Evolutionary conservation across 2,888 invertebrate species (phyloP).

Genomic region (Drosophila dives): DNA sequence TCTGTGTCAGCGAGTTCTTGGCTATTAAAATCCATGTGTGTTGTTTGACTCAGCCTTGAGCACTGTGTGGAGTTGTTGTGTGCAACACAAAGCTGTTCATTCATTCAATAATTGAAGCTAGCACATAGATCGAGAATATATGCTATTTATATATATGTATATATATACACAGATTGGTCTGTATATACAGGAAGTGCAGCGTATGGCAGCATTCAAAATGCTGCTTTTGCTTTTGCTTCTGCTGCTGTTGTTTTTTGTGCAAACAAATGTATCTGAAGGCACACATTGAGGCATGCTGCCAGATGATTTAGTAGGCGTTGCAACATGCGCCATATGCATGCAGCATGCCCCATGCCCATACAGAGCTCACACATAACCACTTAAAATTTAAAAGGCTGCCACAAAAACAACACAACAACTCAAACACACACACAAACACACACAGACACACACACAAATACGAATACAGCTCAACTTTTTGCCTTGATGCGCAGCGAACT

Average conservation of each 20-base stretch:
- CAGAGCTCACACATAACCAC: conserved; percentile 58
- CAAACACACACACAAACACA: conserved; percentile 24
- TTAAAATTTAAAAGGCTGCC: conserved; percentile 70
- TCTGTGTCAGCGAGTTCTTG: conserved; percentile 48
- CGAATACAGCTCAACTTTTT: conserved; percentile 31
- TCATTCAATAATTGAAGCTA: conserved; percentile 65
- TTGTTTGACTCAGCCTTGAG: conserved; percentile 57
- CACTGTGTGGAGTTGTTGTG: conserved; percentile 23
- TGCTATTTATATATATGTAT: conserved; percentile 29
- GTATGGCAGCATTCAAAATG: conserved; percentile 62
- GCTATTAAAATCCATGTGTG: conserved; percentile 45
- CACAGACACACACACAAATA: conserved; percentile 18
- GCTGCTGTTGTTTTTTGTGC: conserved; percentile 56
- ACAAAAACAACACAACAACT: conserved; percentile 41
- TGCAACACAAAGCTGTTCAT: conserved; percentile 53
- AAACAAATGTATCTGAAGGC: conserved; percentile 63
- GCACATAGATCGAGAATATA: conserved; percentile 50
- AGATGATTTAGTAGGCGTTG: conserved; percentile 79
- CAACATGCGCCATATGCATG: conserved; percentile 77
- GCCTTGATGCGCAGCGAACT: conserved; percentile 51
- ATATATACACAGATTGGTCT: background rate
- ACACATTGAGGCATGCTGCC: conserved; percentile 70
- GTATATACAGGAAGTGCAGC: conserved; percentile 67
- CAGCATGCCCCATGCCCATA: conserved; percentile 71
- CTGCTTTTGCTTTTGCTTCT: conserved; percentile 7